These are phyloP conservation scores for Cotesia glomerata DNA, from an alignment of 1,140 invertebrate genomes.

Conservation along the genomic window DNA sequence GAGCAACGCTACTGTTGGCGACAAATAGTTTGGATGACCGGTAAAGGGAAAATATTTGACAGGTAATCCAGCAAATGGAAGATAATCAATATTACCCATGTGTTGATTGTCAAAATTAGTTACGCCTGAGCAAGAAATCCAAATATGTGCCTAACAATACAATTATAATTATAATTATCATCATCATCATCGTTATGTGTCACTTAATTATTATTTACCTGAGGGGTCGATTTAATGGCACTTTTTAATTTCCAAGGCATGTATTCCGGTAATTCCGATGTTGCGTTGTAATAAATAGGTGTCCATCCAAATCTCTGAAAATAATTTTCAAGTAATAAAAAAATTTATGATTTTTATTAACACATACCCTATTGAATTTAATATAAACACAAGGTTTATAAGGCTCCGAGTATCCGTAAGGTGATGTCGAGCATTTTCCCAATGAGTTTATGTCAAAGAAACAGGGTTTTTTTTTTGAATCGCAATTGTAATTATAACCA, in stretches of 20 bases:
- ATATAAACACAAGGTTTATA: constrained; percentile 78
- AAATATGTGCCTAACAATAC: constrained; percentile 64
- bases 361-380: constrained; percentile 79
- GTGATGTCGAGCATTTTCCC: constrained; percentile 39
- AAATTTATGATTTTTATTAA: neutral
- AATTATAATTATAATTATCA: constrained; percentile 8
- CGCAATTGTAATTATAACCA: too few relatives aligned
- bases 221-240: constrained; percentile 59
- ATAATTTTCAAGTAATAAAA: constrained; percentile 9
- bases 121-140: constrained; percentile 82
- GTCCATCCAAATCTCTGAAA: constrained; percentile 73
- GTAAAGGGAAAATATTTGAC: constrained; percentile 81
- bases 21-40: constrained; percentile 77
- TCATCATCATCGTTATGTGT: constrained; percentile 1
- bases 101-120: constrained; percentile 78
- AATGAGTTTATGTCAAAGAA: constrained; percentile 44
- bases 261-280: constrained; percentile 65
- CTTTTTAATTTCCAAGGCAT: constrained; percentile 72
- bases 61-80: constrained; percentile 74
- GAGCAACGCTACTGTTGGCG: constrained; percentile 84
- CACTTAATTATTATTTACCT: constrained; percentile 35
- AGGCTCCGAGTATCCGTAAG: constrained; percentile 72
- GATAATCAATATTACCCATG: constrained; percentile 73
- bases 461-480: constrained; percentile 36
- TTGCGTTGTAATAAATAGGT: constrained; percentile 73